Evolutionary conservation across 2,113 vertebrate species (phyloP), one percentile per base, ranked within the genome.

Genomic region (Gulo gulo): DNA sequence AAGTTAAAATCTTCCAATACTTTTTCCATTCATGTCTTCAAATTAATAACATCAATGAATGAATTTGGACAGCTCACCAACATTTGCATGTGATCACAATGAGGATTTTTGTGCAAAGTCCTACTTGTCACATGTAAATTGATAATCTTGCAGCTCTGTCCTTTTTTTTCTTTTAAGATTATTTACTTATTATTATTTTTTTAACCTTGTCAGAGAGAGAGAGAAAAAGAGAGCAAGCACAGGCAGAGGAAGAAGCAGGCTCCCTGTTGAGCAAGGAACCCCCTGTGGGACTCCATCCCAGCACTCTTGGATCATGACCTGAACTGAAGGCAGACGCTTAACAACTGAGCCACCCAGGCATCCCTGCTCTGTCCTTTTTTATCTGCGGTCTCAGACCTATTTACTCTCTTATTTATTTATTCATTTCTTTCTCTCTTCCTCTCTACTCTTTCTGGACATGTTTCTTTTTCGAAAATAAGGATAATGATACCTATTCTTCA

Each of bases 11-110:
- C 29, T 47, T 7, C 13, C 21, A 20, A 21, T 74, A 42, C 3
- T 50, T n/a, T 31, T 92, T 86, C 42, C 4, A 23, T 89, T 11
- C 7, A 26, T n/a, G 92, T 73, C 29, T 81, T 10, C n/a, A 92
- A 59, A 24, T 79, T 16, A 73, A 45, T 55, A n/a, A 21, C 1
- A 78, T 18, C 26, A 78, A 1, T 78, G 74, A 12, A 26, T 55
- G 11, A 42, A 11, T 1, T 39, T 36, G 29, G n/a, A 0, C 2
- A 50, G 11, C 7, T 67, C 31, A 50, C 0, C 47, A 39, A 39
- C 2, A n/a, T 52, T 29, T 52, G 20, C 61, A 15, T 13, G 36
- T 50, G 9, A 71, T 20, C 69, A n/a, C 52, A 8, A 15, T 73
- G 14, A 74, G 24, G 26, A 39, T 18, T n/a, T 88, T 26, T 76